Evolutionary conservation across 2,113 vertebrate species (phyloP), one percentile per base, ranked within the genome.

Genomic region (Eretmochelys imbricata): DNA sequence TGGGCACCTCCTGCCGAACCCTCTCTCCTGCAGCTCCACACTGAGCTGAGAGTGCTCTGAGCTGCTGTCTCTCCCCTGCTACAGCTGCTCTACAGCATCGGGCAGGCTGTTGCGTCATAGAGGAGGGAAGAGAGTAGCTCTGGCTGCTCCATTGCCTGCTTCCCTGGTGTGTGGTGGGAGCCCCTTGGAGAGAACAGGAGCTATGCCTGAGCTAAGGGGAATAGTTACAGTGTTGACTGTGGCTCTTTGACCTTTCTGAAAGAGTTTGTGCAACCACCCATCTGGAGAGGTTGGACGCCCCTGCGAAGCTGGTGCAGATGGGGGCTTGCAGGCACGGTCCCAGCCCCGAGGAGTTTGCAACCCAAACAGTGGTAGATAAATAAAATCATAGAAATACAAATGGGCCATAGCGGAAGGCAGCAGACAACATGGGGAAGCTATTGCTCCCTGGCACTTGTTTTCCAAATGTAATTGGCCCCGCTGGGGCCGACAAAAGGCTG

Each of bases 161-260:
- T 49, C 91, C 93, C 87, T 91, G 90, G 84, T 5, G 9, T 84
- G 79, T 29, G 19, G 54, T 69, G 5, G 29, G 48, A 79, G 65
- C 35, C 79, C 62, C 25, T 17, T 42, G 65, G 80, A 69, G n/a
- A 62, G 69, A 42, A 84, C 49, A 93, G 89, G 93, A 96, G 93
- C 97, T 97, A 62, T 90, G 80, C 62, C 76, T 59, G 12, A 84
- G 57, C 59, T 96, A 55, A 76, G 35, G 35, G 35, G 17, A 69
- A 19, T 9, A 69, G 93, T 93, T 55, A 91, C 93, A 85, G 90
- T 72, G 80, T 2, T 1, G 0, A 2, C 4, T 42, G 49, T 81
- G 95, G 96, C 94, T 91, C 82, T 0, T 1, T 95, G 96, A 89
- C 96, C 96, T 95, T 8, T 89, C 78, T 88, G 95, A 84, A 87